Evolutionary conservation across 2,797 vertebrate genomes (phyloP).

Genomic region (Falco berigora): DNA sequence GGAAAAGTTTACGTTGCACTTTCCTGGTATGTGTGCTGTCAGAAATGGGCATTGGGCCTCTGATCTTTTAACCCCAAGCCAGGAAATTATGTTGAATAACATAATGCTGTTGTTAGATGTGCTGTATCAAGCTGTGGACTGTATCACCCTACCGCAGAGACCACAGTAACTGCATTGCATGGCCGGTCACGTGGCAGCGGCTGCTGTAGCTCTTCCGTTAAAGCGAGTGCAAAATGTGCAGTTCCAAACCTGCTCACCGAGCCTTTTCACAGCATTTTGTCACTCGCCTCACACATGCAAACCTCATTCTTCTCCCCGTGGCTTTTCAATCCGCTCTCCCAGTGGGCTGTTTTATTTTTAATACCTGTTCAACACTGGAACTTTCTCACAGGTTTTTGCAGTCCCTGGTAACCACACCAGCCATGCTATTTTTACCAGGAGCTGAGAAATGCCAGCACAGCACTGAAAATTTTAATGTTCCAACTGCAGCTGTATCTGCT

Average conservation of each 20-base stretch:
- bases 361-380: background rate
- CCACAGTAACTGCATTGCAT: rapidly evolving
- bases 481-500: background rate
- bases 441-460: conserved; percentile 20
- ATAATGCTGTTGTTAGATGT: rapidly evolving
- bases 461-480: background rate
- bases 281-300: background rate
- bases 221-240: rapidly evolving
- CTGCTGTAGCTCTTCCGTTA: background rate
- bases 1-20: no score
- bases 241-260: background rate
- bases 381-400: background rate
- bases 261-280: background rate
- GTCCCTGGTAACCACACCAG: background rate
- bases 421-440: background rate
- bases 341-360: background rate
- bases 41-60: rapidly evolving
- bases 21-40: background rate
- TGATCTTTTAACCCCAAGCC: rapidly evolving
- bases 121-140: background rate
- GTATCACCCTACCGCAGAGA: background rate
- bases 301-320: background rate
- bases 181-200: background rate
- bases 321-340: background rate
- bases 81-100: background rate